These are phyloP conservation scores for Brotula barbata DNA, from an alignment of 2,797 vertebrate genomes.

Conservation along the genomic window DNA sequence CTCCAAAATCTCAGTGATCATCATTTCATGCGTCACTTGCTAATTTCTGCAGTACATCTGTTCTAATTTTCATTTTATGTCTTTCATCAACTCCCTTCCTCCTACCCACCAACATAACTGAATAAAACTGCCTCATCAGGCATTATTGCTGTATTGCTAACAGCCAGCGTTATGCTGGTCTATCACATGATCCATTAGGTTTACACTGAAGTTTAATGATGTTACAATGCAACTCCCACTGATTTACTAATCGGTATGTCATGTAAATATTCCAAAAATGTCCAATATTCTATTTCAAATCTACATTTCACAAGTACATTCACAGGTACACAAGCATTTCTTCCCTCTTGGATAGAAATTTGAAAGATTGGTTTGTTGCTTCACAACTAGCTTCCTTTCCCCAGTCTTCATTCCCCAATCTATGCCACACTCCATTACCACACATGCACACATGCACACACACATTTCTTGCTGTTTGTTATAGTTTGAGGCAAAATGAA, in stretches of 20 bases:
- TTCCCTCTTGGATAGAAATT: no score
- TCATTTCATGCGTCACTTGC: background rate
- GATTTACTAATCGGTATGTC: background rate
- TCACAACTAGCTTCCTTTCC: background rate
- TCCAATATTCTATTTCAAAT: background rate
- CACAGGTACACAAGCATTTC: no score
- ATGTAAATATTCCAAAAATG: background rate
- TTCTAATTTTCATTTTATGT: background rate
- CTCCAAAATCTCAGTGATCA: background rate
- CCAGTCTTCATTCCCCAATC: background rate
- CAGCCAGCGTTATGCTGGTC: background rate
- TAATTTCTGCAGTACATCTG: background rate
- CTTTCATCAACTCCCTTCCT: no score
- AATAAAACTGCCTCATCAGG: background rate
- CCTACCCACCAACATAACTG: background rate
- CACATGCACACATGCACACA: background rate
- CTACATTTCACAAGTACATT: background rate
- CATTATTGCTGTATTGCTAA: background rate
- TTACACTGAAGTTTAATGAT: background rate
- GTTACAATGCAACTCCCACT: background rate
- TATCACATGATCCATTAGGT: conserved; percentile 3
- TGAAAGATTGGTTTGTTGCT: background rate
- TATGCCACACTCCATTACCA: background rate
- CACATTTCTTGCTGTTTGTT: background rate
- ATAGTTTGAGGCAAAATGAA: conserved; percentile 2